Percentiles rank a stretch among this genome's conserved stretches.
phyloP scores from a whole-genome alignment of 2,113 vertebrate species.

The Galeopterus variegatus region DNA sequence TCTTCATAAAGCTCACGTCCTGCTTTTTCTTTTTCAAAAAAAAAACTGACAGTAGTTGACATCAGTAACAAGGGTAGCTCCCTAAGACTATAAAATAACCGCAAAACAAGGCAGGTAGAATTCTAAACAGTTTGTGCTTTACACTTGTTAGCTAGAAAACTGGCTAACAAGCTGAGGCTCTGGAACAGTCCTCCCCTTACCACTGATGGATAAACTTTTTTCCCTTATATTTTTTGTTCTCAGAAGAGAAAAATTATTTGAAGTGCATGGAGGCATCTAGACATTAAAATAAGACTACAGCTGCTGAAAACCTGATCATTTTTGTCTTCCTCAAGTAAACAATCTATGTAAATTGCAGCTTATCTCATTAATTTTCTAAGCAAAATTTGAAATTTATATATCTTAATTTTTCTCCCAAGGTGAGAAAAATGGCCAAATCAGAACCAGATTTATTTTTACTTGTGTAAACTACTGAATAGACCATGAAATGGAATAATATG shows the following conservation, averaged over 20 bases:
- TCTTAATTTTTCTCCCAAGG: not conserved
- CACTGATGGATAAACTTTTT: not conserved
- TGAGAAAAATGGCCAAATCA: not conserved
- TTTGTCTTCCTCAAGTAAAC: not conserved
- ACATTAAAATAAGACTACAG: not conserved
- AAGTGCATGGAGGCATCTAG: not conserved
- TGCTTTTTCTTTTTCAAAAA: not conserved
- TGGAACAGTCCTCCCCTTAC: not conserved
- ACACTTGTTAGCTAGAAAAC: not conserved
- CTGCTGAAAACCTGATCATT: not conserved
- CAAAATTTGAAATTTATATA: constrained; percentile 11
- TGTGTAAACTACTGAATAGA: not conserved
- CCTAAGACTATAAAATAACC: not conserved
- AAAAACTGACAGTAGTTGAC: not conserved
- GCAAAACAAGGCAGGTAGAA: not conserved
- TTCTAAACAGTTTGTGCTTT: not conserved
- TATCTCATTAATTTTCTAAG: not conserved
- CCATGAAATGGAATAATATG: not conserved
- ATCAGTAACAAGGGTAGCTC: not conserved
- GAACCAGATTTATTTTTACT: not conserved
- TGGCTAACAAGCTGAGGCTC: not conserved
- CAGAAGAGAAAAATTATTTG: not conserved
- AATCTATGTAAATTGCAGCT: not conserved
- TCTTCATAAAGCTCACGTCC: not conserved
- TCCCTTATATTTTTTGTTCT: not conserved